Percentiles rank a stretch among this genome's conserved stretches.
Conservation (phyloP, 2,888 invertebrate species). For the Calephelis perditalis region DNA sequence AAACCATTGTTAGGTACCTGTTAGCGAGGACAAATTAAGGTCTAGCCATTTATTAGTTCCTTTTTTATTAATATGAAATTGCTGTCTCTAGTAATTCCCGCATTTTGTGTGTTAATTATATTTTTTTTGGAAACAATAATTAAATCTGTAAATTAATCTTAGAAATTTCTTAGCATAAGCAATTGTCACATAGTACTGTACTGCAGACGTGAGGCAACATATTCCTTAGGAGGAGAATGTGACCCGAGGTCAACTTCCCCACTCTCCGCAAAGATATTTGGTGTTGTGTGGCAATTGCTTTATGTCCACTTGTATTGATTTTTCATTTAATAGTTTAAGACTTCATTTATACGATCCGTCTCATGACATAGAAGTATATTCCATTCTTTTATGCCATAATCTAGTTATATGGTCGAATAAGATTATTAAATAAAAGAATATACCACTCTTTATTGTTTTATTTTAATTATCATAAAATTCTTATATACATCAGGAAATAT, state of each 20-base stretch:
- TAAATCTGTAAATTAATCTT: too few relatives aligned
- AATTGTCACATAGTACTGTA: too few relatives aligned
- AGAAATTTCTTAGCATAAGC: too few relatives aligned
- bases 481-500: background rate
- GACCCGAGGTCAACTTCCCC: too few relatives aligned
- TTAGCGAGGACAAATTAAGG: background rate
- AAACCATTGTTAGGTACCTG: background rate
- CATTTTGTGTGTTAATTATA: too few relatives aligned
- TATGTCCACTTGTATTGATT: background rate
- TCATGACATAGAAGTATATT: constrained; percentile 10
- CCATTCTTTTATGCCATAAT: constrained; percentile 10
- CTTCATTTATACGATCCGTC: background rate
- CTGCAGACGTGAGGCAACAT: too few relatives aligned
- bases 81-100: too few relatives aligned
- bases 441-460: constrained; percentile 24
- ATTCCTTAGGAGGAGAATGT: too few relatives aligned
- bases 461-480: constrained; percentile 15
- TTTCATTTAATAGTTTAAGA: background rate
- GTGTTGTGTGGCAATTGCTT: background rate
- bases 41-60: background rate
- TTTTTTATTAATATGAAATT: background rate
- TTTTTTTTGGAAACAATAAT: too few relatives aligned
- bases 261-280: too few relatives aligned
- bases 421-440: constrained; percentile 24
- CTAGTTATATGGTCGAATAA: constrained; percentile 4